These are phyloP conservation scores for Hyppa rectilinea DNA, from an alignment of 2,888 invertebrate species.

Conservation along the genomic window DNA sequence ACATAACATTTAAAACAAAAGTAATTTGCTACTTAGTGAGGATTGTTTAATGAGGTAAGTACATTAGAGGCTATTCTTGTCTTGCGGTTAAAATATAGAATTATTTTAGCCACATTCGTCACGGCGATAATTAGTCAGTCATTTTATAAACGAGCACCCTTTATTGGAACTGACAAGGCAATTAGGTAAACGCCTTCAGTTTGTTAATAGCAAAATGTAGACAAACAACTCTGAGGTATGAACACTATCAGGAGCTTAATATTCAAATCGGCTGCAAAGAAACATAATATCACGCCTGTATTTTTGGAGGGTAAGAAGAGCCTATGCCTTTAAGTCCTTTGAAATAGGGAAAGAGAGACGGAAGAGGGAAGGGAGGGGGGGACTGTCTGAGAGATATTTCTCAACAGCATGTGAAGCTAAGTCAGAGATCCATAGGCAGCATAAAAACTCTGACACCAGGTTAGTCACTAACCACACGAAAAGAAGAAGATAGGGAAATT, in stretches of 20 bases:
- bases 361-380: too few relatives aligned
- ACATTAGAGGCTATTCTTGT: neutral
- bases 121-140: neutral
- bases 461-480: too few relatives aligned
- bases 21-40: neutral
- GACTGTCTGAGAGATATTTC: too few relatives aligned
- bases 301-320: neutral
- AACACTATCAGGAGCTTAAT: slow-evolving; percentile 8
- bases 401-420: too few relatives aligned
- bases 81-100: neutral
- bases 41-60: neutral
- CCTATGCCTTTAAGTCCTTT: neutral
- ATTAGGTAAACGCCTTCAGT: neutral
- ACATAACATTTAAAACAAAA: neutral
- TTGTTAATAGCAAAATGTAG: slow-evolving; percentile 19
- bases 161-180: neutral
- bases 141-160: neutral
- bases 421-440: too few relatives aligned
- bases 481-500: too few relatives aligned
- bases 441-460: too few relatives aligned
- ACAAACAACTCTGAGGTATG: neutral
- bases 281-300: too few relatives aligned
- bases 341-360: too few relatives aligned
- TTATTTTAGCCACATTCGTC: neutral
- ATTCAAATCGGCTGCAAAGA: neutral